A percentile compares a stretch with the other conserved stretches of the same genome.
Conservation (phyloP, 2,113 vertebrate genomes). For the Protobothrops flavoviridis region DNA sequence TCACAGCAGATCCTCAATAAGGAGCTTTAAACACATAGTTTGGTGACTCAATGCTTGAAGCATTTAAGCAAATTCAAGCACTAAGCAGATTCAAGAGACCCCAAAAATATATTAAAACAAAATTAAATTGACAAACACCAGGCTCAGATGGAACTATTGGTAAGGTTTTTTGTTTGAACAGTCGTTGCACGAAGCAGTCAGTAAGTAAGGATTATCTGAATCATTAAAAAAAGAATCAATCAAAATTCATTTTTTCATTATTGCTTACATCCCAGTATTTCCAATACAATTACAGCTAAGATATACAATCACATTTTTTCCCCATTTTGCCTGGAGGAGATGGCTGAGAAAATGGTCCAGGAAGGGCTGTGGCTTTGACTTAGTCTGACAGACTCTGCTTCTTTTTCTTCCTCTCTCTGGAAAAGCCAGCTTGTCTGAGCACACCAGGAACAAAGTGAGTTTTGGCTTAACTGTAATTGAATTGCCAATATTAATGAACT, state of each 20-base stretch:
- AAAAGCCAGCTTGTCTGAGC: neutral
- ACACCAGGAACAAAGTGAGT: neutral
- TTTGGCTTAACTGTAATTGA: neutral
- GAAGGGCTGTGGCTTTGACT: neutral
- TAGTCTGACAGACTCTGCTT: neutral
- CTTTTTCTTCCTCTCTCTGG: neutral
- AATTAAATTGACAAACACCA: neutral
- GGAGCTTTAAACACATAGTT: neutral
- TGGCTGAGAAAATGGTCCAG: neutral
- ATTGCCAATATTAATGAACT: neutral
- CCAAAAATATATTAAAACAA: neutral
- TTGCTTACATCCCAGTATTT: neutral
- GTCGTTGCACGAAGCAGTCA: neutral
- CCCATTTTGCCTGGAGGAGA: neutral
- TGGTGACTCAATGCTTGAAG: neutral
- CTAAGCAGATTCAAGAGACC: neutral
- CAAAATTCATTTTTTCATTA: neutral
- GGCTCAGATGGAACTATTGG: neutral
- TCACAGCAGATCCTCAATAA: neutral
- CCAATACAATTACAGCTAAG: neutral
- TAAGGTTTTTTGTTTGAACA: neutral
- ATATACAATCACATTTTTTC: neutral
- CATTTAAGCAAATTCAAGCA: neutral
- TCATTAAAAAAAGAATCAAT: neutral
- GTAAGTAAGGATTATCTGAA: neutral